Percentiles rank a stretch among this genome's conserved stretches.
These are phyloP conservation scores for Drosophila littoralis DNA, from an alignment of 1,140 invertebrate genomes.

Conservation along the genomic window DNA sequence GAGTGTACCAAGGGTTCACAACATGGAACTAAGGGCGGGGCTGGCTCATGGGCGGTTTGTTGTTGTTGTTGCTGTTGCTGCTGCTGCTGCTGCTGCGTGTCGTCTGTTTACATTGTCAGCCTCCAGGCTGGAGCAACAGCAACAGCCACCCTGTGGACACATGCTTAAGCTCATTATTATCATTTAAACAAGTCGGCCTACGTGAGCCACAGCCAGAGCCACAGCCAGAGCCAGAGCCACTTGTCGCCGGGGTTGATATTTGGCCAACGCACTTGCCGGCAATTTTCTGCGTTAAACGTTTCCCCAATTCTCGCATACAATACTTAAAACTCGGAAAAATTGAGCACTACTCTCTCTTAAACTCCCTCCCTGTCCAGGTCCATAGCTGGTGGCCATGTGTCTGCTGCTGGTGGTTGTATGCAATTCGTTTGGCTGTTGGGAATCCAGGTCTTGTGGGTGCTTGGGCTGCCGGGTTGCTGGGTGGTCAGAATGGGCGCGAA, in stretches of 20 bases:
- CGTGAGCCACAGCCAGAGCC: constrained; percentile 56
- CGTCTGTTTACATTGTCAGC: constrained; percentile 65
- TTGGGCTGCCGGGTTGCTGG: constrained; percentile 21
- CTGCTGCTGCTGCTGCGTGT: constrained; percentile 31
- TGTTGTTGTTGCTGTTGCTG: constrained; percentile 43
- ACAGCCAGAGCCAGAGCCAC: constrained; percentile 54
- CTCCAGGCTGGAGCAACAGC: constrained; percentile 32
- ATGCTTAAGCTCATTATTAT: constrained; percentile 83
- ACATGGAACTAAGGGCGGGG: constrained; percentile 12
- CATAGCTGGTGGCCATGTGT: constrained; percentile 9
- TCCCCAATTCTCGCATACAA: constrained; percentile 59
- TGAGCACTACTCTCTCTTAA: not conserved
- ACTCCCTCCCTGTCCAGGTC: not conserved
- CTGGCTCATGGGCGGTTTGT: constrained; percentile 56
- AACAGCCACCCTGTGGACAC: constrained; percentile 61
- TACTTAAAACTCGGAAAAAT: not conserved
- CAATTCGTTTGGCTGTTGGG: constrained; percentile 49
- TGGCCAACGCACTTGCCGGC: constrained; percentile 25
- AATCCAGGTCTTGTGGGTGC: not conserved
- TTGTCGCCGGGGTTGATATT: constrained; percentile 64
- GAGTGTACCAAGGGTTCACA: constrained; percentile 7
- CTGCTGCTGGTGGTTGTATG: constrained; percentile 31
- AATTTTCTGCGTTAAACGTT: constrained; percentile 70
- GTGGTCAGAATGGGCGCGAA: not conserved
- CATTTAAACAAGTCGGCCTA: constrained; percentile 79